These are phyloP conservation scores for Porites cylindrica DNA, from an alignment of 92 coral and sea anemone species.

Conservation along the genomic window DNA sequence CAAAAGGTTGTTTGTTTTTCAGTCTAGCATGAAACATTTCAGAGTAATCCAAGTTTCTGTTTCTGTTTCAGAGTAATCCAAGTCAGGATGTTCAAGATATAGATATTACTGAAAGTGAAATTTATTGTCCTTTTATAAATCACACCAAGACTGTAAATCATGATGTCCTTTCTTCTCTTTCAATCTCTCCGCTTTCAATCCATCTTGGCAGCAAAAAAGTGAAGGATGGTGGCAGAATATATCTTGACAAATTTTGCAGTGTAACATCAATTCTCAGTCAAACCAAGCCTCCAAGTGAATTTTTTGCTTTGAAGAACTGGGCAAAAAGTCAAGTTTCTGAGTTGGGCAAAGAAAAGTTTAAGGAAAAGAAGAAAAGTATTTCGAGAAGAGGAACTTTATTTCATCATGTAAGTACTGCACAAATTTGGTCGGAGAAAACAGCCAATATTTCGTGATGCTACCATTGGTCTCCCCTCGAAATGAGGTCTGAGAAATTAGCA, in stretches of 20 bases:
- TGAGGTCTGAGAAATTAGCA: no score
- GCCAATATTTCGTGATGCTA: no score
- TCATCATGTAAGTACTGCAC: slow-evolving; percentile 72
- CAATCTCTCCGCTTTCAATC: slow-evolving; percentile 42
- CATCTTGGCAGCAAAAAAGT: background rate
- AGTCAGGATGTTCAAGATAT: slow-evolving; percentile 19
- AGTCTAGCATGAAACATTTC: background rate
- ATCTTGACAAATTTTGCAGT: slow-evolving; percentile 69
- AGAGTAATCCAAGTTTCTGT: slow-evolving; percentile 20
- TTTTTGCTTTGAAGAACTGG: slow-evolving; percentile 91
- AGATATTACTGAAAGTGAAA: slow-evolving; percentile 14
- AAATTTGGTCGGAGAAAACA: no score
- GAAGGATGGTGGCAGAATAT: slow-evolving; percentile 61
- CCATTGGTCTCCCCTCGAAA: no score
- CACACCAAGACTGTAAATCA: slow-evolving; percentile 48
- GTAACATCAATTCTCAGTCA: slow-evolving; percentile 86
- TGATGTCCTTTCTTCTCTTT: slow-evolving; percentile 48
- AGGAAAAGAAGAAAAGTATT: slow-evolving; percentile 63
- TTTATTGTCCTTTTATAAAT: slow-evolving; percentile 68
- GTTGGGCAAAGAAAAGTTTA: slow-evolving; percentile 77
- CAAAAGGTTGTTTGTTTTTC: background rate
- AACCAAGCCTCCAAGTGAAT: slow-evolving; percentile 83
- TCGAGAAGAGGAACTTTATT: slow-evolving; percentile 76
- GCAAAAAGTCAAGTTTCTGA: slow-evolving; percentile 76
- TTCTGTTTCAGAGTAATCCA: slow-evolving; percentile 21